These are phyloP conservation scores for Sebastes trivittatus DNA, from an alignment of 2,797 vertebrate genomes.

Conservation along the genomic window DNA sequence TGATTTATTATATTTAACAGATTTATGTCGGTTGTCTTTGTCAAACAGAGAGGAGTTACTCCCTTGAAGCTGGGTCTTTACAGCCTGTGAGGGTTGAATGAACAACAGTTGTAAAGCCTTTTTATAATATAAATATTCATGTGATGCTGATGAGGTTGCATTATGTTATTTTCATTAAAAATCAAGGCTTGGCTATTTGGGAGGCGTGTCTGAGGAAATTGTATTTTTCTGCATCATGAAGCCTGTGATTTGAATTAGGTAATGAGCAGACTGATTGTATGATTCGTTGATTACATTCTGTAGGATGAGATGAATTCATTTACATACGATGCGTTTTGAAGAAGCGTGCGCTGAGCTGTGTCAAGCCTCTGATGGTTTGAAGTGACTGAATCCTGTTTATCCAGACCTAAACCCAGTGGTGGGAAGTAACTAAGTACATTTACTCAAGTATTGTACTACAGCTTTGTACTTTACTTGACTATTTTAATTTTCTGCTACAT, in stretches of 20 bases:
- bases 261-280: neutral
- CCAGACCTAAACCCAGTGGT: neutral
- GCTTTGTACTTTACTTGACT: neutral
- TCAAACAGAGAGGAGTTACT: neutral
- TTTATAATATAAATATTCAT: conserved; percentile 15
- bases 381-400: neutral
- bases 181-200: neutral
- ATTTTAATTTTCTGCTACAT: neutral
- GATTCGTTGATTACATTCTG: neutral
- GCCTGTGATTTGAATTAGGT: neutral
- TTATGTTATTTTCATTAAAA: conserved; percentile 5
- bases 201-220: neutral
- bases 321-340: neutral
- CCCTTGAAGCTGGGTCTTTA: neutral
- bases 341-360: neutral
- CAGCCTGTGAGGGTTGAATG: neutral
- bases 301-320: neutral
- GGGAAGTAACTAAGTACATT: neutral
- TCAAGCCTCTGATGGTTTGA: neutral
- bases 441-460: neutral
- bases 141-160: neutral
- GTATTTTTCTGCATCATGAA: conserved; percentile 5
- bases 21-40: neutral
- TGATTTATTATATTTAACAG: neutral
- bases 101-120: neutral